Conservation (phyloP, 2,888 invertebrate genomes). For the Ecliptopera silaceata region DNA sequence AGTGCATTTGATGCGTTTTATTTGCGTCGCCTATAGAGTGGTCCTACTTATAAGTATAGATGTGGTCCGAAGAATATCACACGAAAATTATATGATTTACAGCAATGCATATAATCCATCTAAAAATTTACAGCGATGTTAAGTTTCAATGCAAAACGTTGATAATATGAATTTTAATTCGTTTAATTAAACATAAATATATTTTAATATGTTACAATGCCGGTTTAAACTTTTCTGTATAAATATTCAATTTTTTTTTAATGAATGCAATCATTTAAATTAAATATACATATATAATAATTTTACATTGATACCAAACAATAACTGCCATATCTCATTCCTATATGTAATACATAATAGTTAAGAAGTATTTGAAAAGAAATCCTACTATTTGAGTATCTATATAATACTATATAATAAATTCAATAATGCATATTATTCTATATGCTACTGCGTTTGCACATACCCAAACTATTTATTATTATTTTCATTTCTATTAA, state of each 20-base stretch:
- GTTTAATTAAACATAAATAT: no score
- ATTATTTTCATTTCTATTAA: conserved; percentile 8
- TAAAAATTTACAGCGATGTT: background rate
- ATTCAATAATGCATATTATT: no score
- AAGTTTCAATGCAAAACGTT: conserved; percentile 1
- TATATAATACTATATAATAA: no score
- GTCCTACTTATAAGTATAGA: conserved; percentile 42
- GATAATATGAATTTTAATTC: background rate
- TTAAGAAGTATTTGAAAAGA: conserved; percentile 49
- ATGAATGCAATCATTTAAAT: no score
- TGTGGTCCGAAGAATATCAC: conserved; percentile 39
- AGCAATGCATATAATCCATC: conserved; percentile 6
- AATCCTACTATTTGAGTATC: conserved; percentile 2
- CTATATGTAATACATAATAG: background rate
- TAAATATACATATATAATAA: no score
- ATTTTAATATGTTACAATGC: no score
- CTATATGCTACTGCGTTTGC: background rate
- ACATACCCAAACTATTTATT: background rate
- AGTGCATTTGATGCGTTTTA: conserved; percentile 49
- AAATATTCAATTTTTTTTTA: no score
- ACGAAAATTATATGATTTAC: conserved; percentile 28
- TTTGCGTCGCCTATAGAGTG: conserved; percentile 40
- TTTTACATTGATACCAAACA: background rate
- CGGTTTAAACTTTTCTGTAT: no score
- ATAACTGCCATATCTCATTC: background rate